Percentiles rank a stretch among this genome's conserved stretches.
phyloP scores from a whole-genome alignment of 2,888 invertebrate genomes.

The Andrena minutula region DNA sequence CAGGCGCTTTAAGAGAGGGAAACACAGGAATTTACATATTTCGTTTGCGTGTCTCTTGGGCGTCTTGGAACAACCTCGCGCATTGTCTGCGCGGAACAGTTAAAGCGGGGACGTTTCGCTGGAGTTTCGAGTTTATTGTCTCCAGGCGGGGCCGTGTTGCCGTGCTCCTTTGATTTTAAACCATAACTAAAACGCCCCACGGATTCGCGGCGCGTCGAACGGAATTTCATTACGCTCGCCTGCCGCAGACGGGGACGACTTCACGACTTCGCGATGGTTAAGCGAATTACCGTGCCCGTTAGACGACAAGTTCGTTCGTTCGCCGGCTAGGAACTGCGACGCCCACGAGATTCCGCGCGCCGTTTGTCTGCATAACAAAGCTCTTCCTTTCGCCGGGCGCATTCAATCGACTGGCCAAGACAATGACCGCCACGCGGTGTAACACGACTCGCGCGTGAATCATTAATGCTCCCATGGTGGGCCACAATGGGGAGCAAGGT shows the following conservation, averaged over 20 bases:
- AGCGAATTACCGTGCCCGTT: slow-evolving; percentile 41
- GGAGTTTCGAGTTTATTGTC: slow-evolving; percentile 65
- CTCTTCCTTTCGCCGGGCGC: slow-evolving; percentile 33
- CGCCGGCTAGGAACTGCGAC: background rate
- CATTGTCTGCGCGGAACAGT: slow-evolving; percentile 50
- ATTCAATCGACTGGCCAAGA: slow-evolving; percentile 38
- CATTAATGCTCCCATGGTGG: background rate
- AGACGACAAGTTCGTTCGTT: slow-evolving; percentile 7
- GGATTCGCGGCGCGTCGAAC: slow-evolving; percentile 38
- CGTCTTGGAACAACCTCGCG: slow-evolving; percentile 40
- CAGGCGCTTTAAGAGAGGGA: slow-evolving; percentile 17
- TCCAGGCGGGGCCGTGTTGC: slow-evolving; percentile 35
- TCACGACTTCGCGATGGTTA: slow-evolving; percentile 8
- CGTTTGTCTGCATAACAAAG: slow-evolving; percentile 20
- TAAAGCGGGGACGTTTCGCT: slow-evolving; percentile 53
- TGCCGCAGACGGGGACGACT: background rate
- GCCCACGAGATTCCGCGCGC: background rate
- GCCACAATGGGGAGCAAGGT: slow-evolving; percentile 18
- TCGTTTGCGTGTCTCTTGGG: slow-evolving; percentile 40
- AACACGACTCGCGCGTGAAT: slow-evolving; percentile 13
- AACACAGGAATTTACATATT: slow-evolving; percentile 54
- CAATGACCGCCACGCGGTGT: slow-evolving; percentile 22
- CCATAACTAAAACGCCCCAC: slow-evolving; percentile 40
- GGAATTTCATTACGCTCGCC: slow-evolving; percentile 61
- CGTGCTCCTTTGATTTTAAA: slow-evolving; percentile 59